Conservation (phyloP, 2,113 vertebrate genomes). For the Steatornis caripensis region DNA sequence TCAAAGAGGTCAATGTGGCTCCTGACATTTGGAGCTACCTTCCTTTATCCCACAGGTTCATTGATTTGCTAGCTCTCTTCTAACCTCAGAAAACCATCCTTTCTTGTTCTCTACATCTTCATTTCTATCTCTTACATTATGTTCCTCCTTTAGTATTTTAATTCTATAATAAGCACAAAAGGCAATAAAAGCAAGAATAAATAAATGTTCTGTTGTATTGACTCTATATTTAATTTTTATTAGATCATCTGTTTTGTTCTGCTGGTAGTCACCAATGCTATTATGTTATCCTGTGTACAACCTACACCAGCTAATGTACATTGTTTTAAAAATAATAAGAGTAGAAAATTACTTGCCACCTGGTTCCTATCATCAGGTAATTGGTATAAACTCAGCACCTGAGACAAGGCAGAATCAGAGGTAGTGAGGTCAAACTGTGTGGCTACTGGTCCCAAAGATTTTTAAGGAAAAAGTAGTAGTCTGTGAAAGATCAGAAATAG, state of each 20-base stretch:
- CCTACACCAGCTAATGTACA: background rate
- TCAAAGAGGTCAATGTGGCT: background rate
- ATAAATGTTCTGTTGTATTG: background rate
- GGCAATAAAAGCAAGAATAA: background rate
- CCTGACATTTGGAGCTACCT: slow-evolving; percentile 12
- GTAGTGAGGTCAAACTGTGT: background rate
- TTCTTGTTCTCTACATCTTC: background rate
- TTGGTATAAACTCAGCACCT: background rate
- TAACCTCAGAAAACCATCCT: background rate
- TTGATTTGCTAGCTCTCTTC: background rate
- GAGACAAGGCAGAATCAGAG: background rate
- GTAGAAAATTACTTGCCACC: background rate
- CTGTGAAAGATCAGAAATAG: background rate
- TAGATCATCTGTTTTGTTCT: background rate
- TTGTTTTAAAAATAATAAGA: background rate
- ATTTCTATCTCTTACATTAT: background rate
- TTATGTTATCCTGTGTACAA: background rate
- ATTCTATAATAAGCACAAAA: background rate
- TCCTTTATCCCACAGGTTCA: background rate
- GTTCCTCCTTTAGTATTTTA: background rate
- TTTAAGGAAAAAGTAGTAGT: background rate
- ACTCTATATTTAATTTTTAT: background rate
- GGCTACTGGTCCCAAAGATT: background rate
- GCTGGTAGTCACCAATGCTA: background rate
- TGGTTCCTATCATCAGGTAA: background rate